phyloP scores from a whole-genome alignment of 2,888 invertebrate genomes.

The Stramonita haemastoma region DNA sequence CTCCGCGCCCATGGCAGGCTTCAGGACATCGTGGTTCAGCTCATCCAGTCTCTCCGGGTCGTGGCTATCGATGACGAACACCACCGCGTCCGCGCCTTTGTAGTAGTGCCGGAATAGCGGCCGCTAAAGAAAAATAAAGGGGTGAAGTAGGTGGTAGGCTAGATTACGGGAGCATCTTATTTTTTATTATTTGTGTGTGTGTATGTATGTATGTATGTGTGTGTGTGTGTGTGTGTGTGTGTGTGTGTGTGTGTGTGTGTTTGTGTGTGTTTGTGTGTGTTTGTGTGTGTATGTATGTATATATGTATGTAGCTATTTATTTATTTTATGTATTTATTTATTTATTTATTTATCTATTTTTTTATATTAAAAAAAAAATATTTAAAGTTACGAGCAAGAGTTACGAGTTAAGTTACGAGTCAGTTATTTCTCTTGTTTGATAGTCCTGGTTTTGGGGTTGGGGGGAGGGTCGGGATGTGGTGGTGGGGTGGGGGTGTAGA shows the following conservation, averaged over 20 bases:
- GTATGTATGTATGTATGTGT: conserved; percentile 7
- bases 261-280: background rate
- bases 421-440: too few relatives aligned
- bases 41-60: conserved; percentile 69
- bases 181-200: background rate
- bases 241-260: background rate
- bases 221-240: conserved; percentile 17
- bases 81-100: conserved; percentile 72
- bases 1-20: conserved; percentile 66
- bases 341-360: too few relatives aligned
- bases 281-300: background rate
- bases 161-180: too few relatives aligned
- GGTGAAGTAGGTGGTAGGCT: too few relatives aligned
- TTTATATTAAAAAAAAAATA: too few relatives aligned
- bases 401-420: too few relatives aligned
- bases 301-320: too few relatives aligned
- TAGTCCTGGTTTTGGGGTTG: too few relatives aligned
- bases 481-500: too few relatives aligned
- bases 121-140: conserved; percentile 55
- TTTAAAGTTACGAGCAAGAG: too few relatives aligned
- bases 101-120: conserved; percentile 72
- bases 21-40: conserved; percentile 69
- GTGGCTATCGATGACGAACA: conserved; percentile 69
- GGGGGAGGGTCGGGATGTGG: too few relatives aligned
- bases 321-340: too few relatives aligned